Conservation (phyloP, 2,113 vertebrate genomes). For the Tonatia bakeri region DNA sequence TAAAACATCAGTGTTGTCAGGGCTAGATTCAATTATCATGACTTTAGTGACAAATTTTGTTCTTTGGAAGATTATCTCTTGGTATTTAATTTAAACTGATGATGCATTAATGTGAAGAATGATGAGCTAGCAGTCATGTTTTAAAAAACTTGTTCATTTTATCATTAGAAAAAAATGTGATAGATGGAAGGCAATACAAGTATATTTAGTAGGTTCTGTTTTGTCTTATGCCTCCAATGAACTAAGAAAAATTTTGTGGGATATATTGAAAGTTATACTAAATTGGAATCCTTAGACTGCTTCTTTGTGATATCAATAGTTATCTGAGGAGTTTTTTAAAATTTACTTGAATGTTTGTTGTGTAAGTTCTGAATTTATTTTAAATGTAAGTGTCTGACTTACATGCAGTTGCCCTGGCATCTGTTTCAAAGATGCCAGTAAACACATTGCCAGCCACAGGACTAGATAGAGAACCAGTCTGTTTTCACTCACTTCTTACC, state of each 20-base stretch:
- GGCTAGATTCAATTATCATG: neutral
- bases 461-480: neutral
- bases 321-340: neutral
- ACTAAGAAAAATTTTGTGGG: neutral
- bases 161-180: neutral
- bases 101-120: neutral
- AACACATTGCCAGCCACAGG: neutral
- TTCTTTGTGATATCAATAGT: neutral
- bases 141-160: conserved; percentile 19
- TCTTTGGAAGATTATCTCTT: neutral
- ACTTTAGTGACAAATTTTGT: conserved; percentile 29
- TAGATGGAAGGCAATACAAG: neutral
- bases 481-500: no score
- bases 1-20: neutral
- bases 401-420: neutral
- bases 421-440: no score
- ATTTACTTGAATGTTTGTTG: neutral
- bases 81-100: neutral
- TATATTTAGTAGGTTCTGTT: neutral
- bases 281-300: neutral
- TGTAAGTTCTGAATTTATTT: neutral
- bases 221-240: neutral
- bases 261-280: neutral
- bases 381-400: neutral
- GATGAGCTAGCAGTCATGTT: neutral